Percentiles rank a stretch among this genome's conserved stretches.
phyloP scores from a whole-genome alignment of 2,888 invertebrate genomes.

The Cyaniris semiargus region DNA sequence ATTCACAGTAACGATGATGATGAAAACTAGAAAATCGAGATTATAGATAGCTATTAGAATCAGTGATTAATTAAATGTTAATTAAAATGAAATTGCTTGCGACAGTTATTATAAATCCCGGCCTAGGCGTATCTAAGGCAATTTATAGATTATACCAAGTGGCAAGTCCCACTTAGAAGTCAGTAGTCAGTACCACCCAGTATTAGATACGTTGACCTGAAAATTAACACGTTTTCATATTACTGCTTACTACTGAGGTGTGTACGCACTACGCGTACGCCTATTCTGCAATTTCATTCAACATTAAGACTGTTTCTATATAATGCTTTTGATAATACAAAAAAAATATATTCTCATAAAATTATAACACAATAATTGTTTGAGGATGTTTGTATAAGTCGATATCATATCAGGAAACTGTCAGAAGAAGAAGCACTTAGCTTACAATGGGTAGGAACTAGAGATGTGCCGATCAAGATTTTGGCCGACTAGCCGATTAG shows the following conservation, averaged over 20 bases:
- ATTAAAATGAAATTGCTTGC: neutral
- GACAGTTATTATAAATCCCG: constrained; percentile 10
- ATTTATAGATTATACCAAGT: constrained; percentile 7
- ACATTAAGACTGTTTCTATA: too few relatives aligned
- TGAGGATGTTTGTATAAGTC: too few relatives aligned
- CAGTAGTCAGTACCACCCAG: constrained; percentile 1
- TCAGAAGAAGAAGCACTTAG: too few relatives aligned
- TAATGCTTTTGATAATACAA: too few relatives aligned
- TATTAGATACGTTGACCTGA: constrained; percentile 15
- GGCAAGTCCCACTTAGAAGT: constrained; percentile 2
- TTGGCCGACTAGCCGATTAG: too few relatives aligned
- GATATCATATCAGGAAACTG: too few relatives aligned
- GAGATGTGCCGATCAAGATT: too few relatives aligned
- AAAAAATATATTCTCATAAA: too few relatives aligned
- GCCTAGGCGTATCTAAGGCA: constrained; percentile 5
- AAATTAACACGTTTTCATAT: constrained; percentile 22
- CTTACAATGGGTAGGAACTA: too few relatives aligned
- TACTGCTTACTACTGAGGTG: neutral
- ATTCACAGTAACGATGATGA: neutral
- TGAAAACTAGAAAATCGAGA: neutral
- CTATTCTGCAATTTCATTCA: too few relatives aligned
- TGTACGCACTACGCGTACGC: neutral
- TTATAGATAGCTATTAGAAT: neutral
- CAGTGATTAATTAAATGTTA: neutral
- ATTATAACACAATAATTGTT: too few relatives aligned